Evolutionary conservation across 1,140 invertebrate species (phyloP), one percentile per base, ranked within the genome.

Genomic region (Phymorhynchus buccinoides): DNA sequence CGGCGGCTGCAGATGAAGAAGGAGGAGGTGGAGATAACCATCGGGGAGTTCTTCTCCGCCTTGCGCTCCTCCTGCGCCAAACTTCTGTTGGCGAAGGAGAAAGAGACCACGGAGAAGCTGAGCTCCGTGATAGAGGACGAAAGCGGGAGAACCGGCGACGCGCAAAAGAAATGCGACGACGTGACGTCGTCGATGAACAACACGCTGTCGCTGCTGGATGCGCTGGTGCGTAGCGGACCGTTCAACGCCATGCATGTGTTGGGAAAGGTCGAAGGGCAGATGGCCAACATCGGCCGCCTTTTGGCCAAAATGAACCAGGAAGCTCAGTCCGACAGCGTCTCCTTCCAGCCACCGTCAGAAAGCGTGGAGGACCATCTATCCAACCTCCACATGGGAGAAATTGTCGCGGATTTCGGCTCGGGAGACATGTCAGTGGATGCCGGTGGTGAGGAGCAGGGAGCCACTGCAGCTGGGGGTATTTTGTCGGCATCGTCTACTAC

Each of bases 41-140:
- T 85, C 1, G 39, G 77, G 16, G 78, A 85, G 30, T 80, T 75
- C 71, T 85, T 85, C 44, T 68, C 84, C 3, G 62, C 16, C 35
- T 32, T 85, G 32, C 73, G 66, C 66, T 42, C 39, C 3, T 71
- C n/a, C 30, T 30, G 79, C 9, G 42, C 62, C 2, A 81, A 81
- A 39, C 30, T 52, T 16, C n/a, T 85, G 35, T 41, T 85, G 0
- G 42, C 79, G 16, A 80, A 75, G 48, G 84, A 85, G 66, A 62
- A 66, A 32, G 84, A 85, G 39, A 35, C 73, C 18, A 52, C 35
- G 3, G 71, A 78, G 32, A 41, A 80, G 22, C 75, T 84, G 41
- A 52, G 16, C 35, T 27, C 48, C 27, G 39, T 84, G 35, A 42
- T 84, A 7, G 62, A 84, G 56, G 37, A 62, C n/a, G 84, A 85